A percentile compares a stretch with the other conserved stretches of the same genome.
Evolutionary conservation across 2,797 vertebrate species (phyloP).

Genomic region (Miichthys miiuy): DNA sequence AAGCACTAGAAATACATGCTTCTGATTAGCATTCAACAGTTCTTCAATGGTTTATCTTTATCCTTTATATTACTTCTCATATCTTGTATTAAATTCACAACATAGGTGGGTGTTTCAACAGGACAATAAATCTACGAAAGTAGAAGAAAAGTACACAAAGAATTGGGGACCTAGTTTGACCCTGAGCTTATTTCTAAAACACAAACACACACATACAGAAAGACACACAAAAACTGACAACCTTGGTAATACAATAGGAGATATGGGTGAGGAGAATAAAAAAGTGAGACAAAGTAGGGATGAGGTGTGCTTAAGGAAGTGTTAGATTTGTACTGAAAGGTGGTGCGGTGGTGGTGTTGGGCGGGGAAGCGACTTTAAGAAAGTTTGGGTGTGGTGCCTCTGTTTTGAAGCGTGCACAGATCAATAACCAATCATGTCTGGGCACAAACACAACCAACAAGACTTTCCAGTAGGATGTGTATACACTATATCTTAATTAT

Average conservation of each 20-base stretch:
- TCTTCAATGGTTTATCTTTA: constrained; percentile 30
- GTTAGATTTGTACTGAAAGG: neutral
- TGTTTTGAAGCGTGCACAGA: neutral
- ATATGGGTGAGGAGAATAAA: neutral
- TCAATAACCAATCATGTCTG: neutral
- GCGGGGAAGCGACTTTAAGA: too few relatives aligned
- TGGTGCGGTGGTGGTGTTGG: neutral
- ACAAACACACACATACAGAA: constrained; percentile 4
- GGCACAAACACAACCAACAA: neutral
- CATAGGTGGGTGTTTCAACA: neutral
- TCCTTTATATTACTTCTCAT: constrained; percentile 40
- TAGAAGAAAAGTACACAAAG: constrained; percentile 24
- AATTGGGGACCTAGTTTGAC: constrained; percentile 26
- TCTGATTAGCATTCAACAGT: constrained; percentile 53
- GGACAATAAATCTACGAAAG: constrained; percentile 23
- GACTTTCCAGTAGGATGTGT: too few relatives aligned
- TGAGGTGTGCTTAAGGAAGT: constrained; percentile 3
- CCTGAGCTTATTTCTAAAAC: constrained; percentile 19
- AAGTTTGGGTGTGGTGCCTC: neutral
- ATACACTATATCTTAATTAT: too few relatives aligned
- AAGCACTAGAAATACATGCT: constrained; percentile 31
- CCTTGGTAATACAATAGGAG: constrained; percentile 16
- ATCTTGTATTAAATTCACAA: constrained; percentile 44
- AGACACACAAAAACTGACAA: constrained; percentile 19
- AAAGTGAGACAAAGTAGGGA: constrained; percentile 6